Conservation (phyloP, 2,888 invertebrate genomes). For the Anaspis maculata region DNA sequence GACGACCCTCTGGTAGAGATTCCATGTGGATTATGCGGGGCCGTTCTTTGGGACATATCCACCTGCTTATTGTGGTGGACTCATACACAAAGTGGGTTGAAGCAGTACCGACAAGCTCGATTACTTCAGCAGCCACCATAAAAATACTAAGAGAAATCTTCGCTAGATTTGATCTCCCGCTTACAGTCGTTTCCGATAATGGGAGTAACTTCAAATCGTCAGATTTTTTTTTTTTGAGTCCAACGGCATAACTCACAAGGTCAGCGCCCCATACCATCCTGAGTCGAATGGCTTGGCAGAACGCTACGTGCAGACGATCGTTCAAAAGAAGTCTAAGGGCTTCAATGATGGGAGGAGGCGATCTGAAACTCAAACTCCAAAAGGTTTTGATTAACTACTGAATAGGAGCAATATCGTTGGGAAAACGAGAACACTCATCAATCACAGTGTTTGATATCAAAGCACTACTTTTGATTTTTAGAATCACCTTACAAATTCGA, state of each 20-base stretch:
- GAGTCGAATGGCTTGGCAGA: conserved; percentile 12
- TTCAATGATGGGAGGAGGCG: not conserved
- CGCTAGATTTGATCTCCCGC: conserved; percentile 1
- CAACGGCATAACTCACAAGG: conserved; percentile 6
- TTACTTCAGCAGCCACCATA: conserved; percentile 2
- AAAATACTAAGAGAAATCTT: conserved; percentile 3
- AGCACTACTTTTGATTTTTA: no score
- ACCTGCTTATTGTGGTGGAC: no score
- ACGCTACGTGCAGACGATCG: conserved; percentile 7
- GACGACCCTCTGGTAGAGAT: conserved; percentile 19
- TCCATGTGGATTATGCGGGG: conserved; percentile 29
- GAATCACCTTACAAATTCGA: no score
- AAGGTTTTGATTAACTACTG: not conserved
- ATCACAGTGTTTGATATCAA: no score
- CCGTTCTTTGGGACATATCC: conserved; percentile 13
- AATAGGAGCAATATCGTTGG: no score
- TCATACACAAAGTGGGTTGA: conserved; percentile 20
- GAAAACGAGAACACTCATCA: no score
- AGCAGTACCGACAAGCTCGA: conserved; percentile 14
- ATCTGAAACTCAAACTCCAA: not conserved
- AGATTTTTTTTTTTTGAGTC: conserved; percentile 3
- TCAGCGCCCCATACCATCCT: conserved; percentile 9
- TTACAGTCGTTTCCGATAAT: conserved; percentile 5
- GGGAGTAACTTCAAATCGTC: no score
- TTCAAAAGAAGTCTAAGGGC: not conserved